phyloP scores from a whole-genome alignment of 2,888 invertebrate genomes.

The Pasiphila rectangulata region DNA sequence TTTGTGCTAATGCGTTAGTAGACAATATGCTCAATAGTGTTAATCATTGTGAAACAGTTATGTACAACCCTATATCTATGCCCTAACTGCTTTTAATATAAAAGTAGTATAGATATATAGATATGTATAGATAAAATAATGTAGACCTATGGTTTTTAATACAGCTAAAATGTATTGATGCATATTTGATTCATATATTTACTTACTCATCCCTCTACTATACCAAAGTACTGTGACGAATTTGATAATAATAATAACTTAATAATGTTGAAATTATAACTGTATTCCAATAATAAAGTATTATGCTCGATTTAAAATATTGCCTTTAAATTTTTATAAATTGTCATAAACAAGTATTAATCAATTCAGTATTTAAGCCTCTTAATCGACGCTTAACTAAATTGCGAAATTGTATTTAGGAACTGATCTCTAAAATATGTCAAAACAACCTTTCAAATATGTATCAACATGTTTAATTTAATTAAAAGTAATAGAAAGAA shows the following conservation, averaged over 20 bases:
- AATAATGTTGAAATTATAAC: too few species aligned
- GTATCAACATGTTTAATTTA: conserved; percentile 28
- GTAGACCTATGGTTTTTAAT: conserved; percentile 3
- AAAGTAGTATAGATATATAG: conserved; percentile 32
- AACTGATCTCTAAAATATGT: too few species aligned
- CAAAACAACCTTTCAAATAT: too few species aligned
- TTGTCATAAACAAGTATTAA: too few species aligned
- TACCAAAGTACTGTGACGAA: conserved; percentile 1
- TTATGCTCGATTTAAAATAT: too few species aligned
- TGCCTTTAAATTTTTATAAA: too few species aligned
- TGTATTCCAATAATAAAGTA: too few species aligned
- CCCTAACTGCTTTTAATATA: conserved; percentile 53
- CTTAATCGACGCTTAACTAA: too few species aligned
- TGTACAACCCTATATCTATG: conserved; percentile 59
- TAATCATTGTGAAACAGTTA: conserved; percentile 36
- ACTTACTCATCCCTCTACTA: conserved; percentile 17
- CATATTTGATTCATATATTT: conserved; percentile 27
- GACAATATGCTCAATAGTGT: conserved; percentile 10
- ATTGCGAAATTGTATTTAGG: too few species aligned
- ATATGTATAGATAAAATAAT: conserved; percentile 10
- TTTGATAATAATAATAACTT: conserved; percentile 4
- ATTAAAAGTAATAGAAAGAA: conserved; percentile 1
- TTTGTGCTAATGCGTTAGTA: conserved; percentile 9
- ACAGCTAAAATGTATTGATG: conserved; percentile 27
- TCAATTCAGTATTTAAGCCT: conserved; percentile 1